Base-by-base conservation (phyloP, 1,140 invertebrate species). In the Drosophila micromelanica region DNA sequence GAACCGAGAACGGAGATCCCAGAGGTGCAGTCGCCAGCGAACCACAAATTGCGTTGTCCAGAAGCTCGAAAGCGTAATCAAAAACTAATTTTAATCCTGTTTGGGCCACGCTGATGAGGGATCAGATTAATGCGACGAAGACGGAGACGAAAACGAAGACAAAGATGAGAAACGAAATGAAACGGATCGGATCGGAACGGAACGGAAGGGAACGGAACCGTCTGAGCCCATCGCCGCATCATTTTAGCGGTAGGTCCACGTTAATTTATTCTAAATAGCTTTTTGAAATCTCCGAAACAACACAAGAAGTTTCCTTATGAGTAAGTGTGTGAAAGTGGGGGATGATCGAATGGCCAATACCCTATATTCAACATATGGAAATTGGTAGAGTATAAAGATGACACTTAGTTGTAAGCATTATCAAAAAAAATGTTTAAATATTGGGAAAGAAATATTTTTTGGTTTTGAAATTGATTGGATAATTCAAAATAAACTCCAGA, bases 31-130 rank as follows among this genome's bases (percentile, higher is more conserved):
- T 30, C 37, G 46, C 38, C 38, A 48, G 54, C n/a, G 27, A 11
- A 87, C 76, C 84, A 67, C 86, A 90, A 89, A 91, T 91, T 91
- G 90, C 90, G 90, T 91, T 91, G 90, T 91, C 90, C 90, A 91
- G 90, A 91, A 91, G 90, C 90, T 91, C 90, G 90, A 91, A 91
- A 90, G 90, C 90, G 90, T 91, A 91, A 91, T 91, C 90, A 91
- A 91, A 91, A 91, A 91, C 90, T 91, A 91, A 91, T 91, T 91
- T 91, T 91, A 91, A 91, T 91, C 90, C 90, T 87, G 85, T 90
- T 90, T 85, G 80, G 75, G 62, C 70, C 74, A 78, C 59, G 76
- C 69, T 81, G 78, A 81, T 81, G 78, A 81, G 78, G 78, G 78
- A 79, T 81, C 78, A 80, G 75, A 78, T 79, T 80, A 80, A 80